Conservation (phyloP, 2,113 vertebrate genomes). For the Oncorhynchus tshawytscha region DNA sequence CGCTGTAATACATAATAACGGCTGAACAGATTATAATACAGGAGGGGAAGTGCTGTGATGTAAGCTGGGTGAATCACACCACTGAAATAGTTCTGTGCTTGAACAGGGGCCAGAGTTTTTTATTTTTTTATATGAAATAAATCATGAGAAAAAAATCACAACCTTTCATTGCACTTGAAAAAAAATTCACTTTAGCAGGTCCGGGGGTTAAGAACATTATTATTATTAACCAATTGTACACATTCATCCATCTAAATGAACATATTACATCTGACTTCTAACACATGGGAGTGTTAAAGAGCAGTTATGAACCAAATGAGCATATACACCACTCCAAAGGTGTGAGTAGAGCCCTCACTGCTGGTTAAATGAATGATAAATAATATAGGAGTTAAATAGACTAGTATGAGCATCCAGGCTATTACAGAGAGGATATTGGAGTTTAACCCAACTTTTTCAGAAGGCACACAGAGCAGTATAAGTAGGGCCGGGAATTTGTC, state of each 20-base stretch:
- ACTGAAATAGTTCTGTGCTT: not conserved
- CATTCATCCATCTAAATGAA: slow-evolving; percentile 17
- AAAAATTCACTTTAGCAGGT: slow-evolving; percentile 23
- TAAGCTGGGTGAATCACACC: not conserved
- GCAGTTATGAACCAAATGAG: slow-evolving; percentile 17
- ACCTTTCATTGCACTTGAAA: slow-evolving; percentile 22
- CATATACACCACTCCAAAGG: slow-evolving; percentile 16
- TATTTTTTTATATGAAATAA: not conserved
- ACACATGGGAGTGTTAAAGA: slow-evolving; percentile 28
- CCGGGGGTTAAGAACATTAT: slow-evolving; percentile 32
- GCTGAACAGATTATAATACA: not conserved
- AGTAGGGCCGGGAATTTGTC: no score
- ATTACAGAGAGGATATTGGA: no score
- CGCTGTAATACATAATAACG: not conserved
- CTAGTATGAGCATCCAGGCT: no score
- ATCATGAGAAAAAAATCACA: slow-evolving; percentile 9
- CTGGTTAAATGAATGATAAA: not conserved
- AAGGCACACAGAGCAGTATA: no score
- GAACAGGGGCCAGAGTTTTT: not conserved
- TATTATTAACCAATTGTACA: slow-evolving; percentile 44
- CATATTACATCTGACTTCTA: slow-evolving; percentile 36
- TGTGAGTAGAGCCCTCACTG: slow-evolving; percentile 4
- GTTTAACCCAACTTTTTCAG: no score
- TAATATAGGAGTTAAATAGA: no score
- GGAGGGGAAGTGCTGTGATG: not conserved